Evolutionary conservation across 2,888 invertebrate genomes (phyloP), one percentile per base, ranked within the genome.

Genomic region (Pimpla rufipes): DNA sequence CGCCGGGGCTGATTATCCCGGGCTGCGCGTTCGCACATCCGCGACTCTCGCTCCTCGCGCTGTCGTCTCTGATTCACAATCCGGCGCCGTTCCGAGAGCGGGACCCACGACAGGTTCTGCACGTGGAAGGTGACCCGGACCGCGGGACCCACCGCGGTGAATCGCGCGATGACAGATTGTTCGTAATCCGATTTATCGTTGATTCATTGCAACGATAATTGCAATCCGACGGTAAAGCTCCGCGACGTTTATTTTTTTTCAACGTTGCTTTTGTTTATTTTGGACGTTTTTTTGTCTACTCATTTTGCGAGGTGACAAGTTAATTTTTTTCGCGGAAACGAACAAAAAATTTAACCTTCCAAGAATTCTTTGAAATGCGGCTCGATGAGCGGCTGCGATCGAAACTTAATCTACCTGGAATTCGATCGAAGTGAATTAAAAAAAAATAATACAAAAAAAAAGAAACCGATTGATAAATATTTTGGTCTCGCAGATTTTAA

Each of bases 1-100:
- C 90, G 79, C 83, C 81, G 87, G 84, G 88, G 88, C 86, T 74
- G 77, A 52, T 67, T 78, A 79, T 73, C 79, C 59, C 47, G 47
- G 57, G 67, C 66, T 71, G 73, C 59, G 66, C 57, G 21, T 21
- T 76, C 59, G 67, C 76, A 73, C 70, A 76, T 81, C 68, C 23
- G 59, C 18, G 50, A 59, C 45, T 57, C 71, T 37, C 45, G 35
- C 66, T 50, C 50, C 79, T 55, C 5, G 29, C 62, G 71, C 47
- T 62, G 57, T 21, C 52, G 68, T 35, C 42, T 47, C 75, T 68
- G 47, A 80, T 77, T 64, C 66, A 70, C 59, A 79, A 79, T 68
- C 75, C 52, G 55, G 59, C 40, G 18, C 23, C 47, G 29, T 23
- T 74, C 47, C 57, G n/a, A 45, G 40, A 59, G 66, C 29, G 52